Base-by-base conservation (phyloP, 1,140 invertebrate genomes). In the Drosophila novamexicana region DNA sequence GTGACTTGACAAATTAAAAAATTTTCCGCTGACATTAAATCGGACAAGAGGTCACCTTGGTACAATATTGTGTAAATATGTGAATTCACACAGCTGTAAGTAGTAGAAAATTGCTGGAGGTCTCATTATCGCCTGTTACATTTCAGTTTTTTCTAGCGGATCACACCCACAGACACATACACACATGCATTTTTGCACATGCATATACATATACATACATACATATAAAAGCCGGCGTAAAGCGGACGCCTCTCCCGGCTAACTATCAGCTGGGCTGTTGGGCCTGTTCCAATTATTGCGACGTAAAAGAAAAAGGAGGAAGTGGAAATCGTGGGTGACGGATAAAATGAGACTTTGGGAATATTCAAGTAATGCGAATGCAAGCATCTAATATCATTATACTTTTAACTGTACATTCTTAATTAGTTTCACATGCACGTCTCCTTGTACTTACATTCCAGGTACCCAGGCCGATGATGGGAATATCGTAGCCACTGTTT, bases 391-490 rank as follows among this genome's bases (percentile, higher is more conserved):
- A 45, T n/a, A 2, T 1, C 32, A 29, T 29, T 49, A 6, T 5
- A 49, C 18, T 29, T 29, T 12, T 49, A 49, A 49, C 47, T 29
- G 47, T 49, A 49, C 9, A 22, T 10, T 29, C 3, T 4, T 29
- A 29, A 5, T 29, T 29, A 29, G 2, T 5, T 29, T 0, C 6
- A 29, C 4, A 29, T 29, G 22, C 22, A 29, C 22, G 22, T 29
- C 22, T 22, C 22, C 22, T 5, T 29, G 7, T 85, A 92, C 93
- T 93, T 93, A 96, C 96, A 84, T 95, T 95, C 96, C 96, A 97
- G 5, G 96, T 97, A 22, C 97, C 96, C 6, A 97, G 92, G 10
- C 96, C 97, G 45, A 97, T 79, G 1, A 95, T 91, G 0, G 96
- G 96, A 42, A 96, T 94, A 53, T 94, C 89, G 44, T 92, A 82